Evolutionary conservation across 2,113 vertebrate species (phyloP).

Genomic region (Oncorhynchus keta): DNA sequence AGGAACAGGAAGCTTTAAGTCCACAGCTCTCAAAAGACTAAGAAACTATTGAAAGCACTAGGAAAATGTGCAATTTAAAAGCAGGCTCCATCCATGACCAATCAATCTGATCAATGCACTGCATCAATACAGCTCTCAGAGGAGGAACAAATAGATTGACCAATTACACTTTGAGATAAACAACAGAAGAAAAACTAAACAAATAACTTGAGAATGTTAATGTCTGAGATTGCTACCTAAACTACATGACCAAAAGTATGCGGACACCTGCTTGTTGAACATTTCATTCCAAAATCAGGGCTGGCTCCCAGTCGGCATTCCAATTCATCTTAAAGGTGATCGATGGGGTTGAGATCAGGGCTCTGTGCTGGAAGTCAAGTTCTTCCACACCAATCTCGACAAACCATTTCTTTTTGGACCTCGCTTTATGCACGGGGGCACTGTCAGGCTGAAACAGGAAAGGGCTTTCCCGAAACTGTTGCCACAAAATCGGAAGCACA

Average conservation of each 20-base stretch:
- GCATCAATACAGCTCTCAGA: conserved; percentile 24
- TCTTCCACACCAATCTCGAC: too few relatives aligned
- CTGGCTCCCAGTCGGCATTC: too few relatives aligned
- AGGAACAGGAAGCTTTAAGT: not conserved
- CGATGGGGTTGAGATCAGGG: too few relatives aligned
- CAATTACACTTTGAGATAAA: conserved; percentile 48
- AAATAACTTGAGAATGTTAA: conserved; percentile 29
- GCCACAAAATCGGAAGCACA: too few relatives aligned
- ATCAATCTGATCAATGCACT: conserved; percentile 41
- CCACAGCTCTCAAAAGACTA: not conserved
- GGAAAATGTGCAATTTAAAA: not conserved
- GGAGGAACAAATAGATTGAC: conserved; percentile 37
- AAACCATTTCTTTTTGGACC: too few relatives aligned
- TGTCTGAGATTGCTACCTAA: conserved; percentile 21
- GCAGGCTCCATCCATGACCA: conserved; percentile 11
- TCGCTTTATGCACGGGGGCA: too few relatives aligned
- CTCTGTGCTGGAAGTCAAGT: too few relatives aligned
- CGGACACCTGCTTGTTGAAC: too few relatives aligned
- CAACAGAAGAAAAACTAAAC: conserved; percentile 20
- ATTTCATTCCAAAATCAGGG: too few relatives aligned
- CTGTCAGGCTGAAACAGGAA: too few relatives aligned
- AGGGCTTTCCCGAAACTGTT: too few relatives aligned
- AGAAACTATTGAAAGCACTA: not conserved
- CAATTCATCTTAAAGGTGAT: too few relatives aligned
- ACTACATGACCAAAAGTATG: not conserved